phyloP scores from a whole-genome alignment of 2,113 vertebrate genomes.

The Okapia johnstoni region DNA sequence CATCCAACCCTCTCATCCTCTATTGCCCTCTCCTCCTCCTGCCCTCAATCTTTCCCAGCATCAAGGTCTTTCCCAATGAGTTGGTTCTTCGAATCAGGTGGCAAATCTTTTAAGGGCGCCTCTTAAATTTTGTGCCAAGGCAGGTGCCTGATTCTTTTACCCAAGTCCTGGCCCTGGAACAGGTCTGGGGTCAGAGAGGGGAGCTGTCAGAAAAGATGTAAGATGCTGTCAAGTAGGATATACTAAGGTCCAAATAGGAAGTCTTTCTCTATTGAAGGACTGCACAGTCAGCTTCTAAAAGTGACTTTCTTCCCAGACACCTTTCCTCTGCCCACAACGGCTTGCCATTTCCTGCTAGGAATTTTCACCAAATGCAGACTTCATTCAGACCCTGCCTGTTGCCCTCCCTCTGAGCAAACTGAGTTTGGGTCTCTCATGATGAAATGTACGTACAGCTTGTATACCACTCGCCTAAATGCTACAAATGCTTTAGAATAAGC shows the following conservation, averaged over 20 bases:
- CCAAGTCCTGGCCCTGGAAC: not conserved
- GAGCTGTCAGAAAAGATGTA: not conserved
- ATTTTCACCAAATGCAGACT: not conserved
- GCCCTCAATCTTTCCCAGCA: not conserved
- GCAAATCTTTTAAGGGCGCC: not conserved
- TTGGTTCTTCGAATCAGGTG: not conserved
- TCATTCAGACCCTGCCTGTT: not conserved
- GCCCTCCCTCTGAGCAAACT: not conserved
- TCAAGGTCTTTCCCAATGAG: not conserved
- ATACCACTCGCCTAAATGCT: slow-evolving; percentile 61
- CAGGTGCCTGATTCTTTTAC: not conserved
- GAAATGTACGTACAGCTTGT: slow-evolving; percentile 53
- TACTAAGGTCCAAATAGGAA: fast-evolving
- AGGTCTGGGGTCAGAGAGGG: not conserved
- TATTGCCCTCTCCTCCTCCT: not conserved
- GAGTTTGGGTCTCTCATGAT: slow-evolving; percentile 45
- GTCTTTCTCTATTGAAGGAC: not conserved
- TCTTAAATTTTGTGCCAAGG: not conserved
- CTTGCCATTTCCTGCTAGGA: not conserved
- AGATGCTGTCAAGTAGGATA: not conserved
- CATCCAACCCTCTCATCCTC: not conserved
- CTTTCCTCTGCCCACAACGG: not conserved
- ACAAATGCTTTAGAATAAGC: slow-evolving; percentile 77
- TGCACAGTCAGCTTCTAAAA: not conserved
- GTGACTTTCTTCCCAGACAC: not conserved